phyloP scores from a whole-genome alignment of 2,797 vertebrate genomes.

The Masticophis lateralis region DNA sequence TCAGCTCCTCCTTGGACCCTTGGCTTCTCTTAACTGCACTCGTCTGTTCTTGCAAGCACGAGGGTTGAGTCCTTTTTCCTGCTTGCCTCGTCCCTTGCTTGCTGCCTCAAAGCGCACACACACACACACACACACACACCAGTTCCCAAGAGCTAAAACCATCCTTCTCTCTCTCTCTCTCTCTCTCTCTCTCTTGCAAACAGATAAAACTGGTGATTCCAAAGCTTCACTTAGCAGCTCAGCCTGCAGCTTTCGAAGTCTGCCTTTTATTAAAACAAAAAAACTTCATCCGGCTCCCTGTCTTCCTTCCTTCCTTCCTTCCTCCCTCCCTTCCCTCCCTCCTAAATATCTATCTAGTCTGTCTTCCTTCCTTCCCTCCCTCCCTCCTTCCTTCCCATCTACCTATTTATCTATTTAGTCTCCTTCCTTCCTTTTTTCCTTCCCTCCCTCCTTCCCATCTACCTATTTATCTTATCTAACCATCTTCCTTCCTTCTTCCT shows the following conservation, averaged over 20 bases:
- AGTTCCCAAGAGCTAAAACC: slow-evolving; percentile 48
- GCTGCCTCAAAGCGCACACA: not conserved
- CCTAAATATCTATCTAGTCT: too few species aligned
- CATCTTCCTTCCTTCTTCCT: too few species aligned
- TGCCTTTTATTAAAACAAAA: not conserved
- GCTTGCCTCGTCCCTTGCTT: not conserved
- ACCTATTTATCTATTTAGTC: too few species aligned
- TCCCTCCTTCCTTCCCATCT: too few species aligned
- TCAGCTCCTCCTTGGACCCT: slow-evolving; percentile 34
- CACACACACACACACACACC: too few species aligned
- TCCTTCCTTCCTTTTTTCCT: too few species aligned
- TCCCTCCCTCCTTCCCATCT: too few species aligned
- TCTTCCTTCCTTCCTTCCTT: not conserved
- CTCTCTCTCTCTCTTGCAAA: slow-evolving; percentile 65
- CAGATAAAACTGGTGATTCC: slow-evolving; percentile 72
- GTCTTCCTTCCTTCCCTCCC: too few species aligned
- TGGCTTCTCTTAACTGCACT: slow-evolving; percentile 51
- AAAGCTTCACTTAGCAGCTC: slow-evolving; percentile 60
- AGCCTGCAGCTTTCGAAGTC: slow-evolving; percentile 51
- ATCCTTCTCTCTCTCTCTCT: slow-evolving; percentile 44
- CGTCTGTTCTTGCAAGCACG: not conserved
- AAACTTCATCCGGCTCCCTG: slow-evolving; percentile 23
- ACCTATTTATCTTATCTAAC: too few species aligned
- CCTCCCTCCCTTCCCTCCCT: too few species aligned
- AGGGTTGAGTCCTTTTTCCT: not conserved